Base-by-base conservation (phyloP, 2,113 vertebrate species). In the Equus przewalskii region DNA sequence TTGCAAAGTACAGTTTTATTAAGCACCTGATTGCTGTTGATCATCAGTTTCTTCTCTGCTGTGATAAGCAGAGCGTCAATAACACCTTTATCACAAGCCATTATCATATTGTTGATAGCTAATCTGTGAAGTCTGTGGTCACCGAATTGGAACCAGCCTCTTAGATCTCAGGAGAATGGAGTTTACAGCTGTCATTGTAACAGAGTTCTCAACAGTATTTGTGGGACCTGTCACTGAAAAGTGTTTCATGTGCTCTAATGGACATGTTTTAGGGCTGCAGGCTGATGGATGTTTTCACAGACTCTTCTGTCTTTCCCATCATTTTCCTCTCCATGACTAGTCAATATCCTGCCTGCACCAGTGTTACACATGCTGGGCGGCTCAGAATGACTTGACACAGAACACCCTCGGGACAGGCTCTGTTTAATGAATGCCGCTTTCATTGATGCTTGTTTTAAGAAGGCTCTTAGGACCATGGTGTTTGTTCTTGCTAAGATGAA, bases 11-110 rank as follows among this genome's bases (percentile, higher is more conserved):
- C n/a, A 21, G n/a, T 79, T 95, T 85, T 56, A 56, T 56, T 21
- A 89, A 88, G 62, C 58, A 56, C 79, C 76, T 85, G 26, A 94
- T 96, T 97, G 64, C 73, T 30, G 12, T 15, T 82, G 83, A 22
- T n/a, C 1, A 1, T 44, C 62, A 41, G 44, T 70, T 60, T n/a
- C 76, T 76, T 90, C 93, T 97, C 84, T 46, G 69, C 87, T 58
- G 44, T 21, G 58, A 28, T 87, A 21, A 88, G 46, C 15, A 49
- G n/a, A 44, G 30, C 65, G 33, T 65, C 75, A 21, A 0, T 72
- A 56, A 54, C 36, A 16, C 19, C n/a, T 91, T 83, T 44, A 44
- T 87, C 36, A 72, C 16, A 49, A 84, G 64, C 86, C 73, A 54
- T 83, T 89, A 56, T 62, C 51, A n/a, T 67, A 33, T 0, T 44